phyloP scores from a whole-genome alignment of 2,113 vertebrate genomes.

The Clarias batrachus region DNA sequence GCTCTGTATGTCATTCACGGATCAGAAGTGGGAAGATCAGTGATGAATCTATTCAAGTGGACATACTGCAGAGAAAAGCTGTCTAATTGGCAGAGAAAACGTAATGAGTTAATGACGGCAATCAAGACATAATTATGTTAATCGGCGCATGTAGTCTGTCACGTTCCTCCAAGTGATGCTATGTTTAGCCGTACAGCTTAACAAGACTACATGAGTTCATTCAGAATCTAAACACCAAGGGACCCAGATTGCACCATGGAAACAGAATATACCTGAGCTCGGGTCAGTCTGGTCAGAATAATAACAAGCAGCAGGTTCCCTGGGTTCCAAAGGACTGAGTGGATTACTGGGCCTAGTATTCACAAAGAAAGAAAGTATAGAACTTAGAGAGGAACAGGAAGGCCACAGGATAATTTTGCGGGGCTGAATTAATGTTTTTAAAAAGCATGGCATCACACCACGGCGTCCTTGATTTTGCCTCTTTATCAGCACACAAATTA shows the following conservation, averaged over 20 bases:
- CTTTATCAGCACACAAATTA: not conserved
- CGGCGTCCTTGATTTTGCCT: not conserved
- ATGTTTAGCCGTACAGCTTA: not conserved
- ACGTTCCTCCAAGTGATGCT: not conserved
- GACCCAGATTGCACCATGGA: not conserved
- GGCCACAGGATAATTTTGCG: not conserved
- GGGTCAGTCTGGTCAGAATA: not conserved
- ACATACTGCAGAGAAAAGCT: constrained; percentile 1
- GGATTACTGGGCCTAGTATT: not conserved
- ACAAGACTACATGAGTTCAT: not conserved
- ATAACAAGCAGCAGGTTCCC: not conserved
- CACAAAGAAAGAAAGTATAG: not conserved
- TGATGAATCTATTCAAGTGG: not conserved
- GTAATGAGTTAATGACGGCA: not conserved
- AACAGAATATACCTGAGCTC: not conserved
- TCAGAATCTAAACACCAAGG: not conserved
- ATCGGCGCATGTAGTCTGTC: not conserved
- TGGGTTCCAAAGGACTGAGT: too few relatives aligned
- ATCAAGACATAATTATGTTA: not conserved
- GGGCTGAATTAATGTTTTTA: not conserved
- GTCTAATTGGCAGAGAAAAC: not conserved
- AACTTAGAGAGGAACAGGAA: not conserved
- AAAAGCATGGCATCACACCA: not conserved
- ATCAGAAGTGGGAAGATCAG: not conserved
- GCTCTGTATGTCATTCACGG: not conserved